These are phyloP conservation scores for Lordiphosa clarofinis DNA, from an alignment of 1,140 invertebrate species.

Conservation along the genomic window DNA sequence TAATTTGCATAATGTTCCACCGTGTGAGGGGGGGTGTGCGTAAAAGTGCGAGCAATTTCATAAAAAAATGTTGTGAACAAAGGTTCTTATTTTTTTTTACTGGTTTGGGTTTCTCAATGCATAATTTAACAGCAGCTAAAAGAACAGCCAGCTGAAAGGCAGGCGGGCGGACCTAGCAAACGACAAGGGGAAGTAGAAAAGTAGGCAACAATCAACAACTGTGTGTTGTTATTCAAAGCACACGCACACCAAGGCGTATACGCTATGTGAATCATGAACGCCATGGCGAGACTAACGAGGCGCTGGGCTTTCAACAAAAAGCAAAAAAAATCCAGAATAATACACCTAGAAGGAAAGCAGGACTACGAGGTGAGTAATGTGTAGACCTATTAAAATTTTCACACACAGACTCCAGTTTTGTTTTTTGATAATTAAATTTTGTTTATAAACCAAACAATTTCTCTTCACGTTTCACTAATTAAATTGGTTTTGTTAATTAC, in stretches of 20 bases:
- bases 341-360: conserved; percentile 12
- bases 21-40: conserved; percentile 23
- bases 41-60: conserved; percentile 15
- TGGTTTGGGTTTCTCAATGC: conserved; percentile 59
- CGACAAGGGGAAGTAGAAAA: conserved; percentile 43
- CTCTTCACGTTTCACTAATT: conserved; percentile 1
- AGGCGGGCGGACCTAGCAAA: conserved; percentile 8
- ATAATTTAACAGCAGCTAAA: conserved; percentile 70
- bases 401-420: conserved; percentile 42
- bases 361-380: conserved; percentile 44
- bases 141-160: conserved; percentile 1
- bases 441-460: conserved; percentile 7
- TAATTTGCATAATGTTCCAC: conserved; percentile 72
- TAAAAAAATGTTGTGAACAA: conserved; percentile 29
- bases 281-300: conserved; percentile 37
- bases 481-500: background rate
- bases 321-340: conserved; percentile 5
- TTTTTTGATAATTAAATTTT: conserved; percentile 30
- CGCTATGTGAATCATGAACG: conserved; percentile 39
- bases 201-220: conserved; percentile 74
- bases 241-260: conserved; percentile 55
- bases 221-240: conserved; percentile 75
- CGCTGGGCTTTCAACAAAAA: conserved; percentile 25
- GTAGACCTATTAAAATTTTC: conserved; percentile 36
- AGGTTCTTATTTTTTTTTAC: conserved; percentile 35